Evolutionary conservation across 2,113 vertebrate genomes (phyloP).

Genomic region (Okapia johnstoni): DNA sequence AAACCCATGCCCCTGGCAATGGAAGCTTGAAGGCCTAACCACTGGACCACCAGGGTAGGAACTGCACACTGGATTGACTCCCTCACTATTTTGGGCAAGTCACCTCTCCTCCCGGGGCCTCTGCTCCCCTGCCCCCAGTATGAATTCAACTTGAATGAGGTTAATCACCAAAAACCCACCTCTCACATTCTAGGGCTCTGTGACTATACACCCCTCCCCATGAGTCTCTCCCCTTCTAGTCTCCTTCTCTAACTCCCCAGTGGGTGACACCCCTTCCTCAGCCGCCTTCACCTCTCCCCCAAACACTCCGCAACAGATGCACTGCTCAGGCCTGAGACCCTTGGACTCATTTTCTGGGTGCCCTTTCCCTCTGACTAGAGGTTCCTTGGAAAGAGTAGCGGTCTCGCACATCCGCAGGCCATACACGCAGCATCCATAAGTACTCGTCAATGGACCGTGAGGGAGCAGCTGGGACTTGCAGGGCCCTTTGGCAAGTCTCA

Average conservation of each 20-base stretch:
- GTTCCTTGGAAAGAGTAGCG: neutral
- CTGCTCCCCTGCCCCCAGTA: neutral
- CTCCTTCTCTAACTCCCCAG: neutral
- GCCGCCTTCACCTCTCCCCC: neutral
- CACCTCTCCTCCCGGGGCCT: neutral
- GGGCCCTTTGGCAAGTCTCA: neutral
- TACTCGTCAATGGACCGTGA: neutral
- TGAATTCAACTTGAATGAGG: neutral
- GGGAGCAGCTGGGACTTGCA: neutral
- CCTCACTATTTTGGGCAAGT: neutral
- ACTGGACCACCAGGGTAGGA: neutral
- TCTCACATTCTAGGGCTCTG: neutral
- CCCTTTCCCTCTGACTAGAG: neutral
- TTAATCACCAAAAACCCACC: no score
- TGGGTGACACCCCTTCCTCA: neutral
- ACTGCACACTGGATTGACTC: neutral
- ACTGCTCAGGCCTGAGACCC: neutral
- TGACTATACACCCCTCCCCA: rapidly evolving
- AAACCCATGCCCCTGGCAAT: rapidly evolving
- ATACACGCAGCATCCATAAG: neutral
- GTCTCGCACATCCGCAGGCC: neutral
- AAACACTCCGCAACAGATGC: neutral
- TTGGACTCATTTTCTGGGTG: neutral
- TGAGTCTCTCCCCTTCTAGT: neutral
- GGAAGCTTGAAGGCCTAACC: neutral